A percentile compares a stretch with the other conserved stretches of the same genome.
These are phyloP conservation scores for Drosophila nigritarsus DNA, from an alignment of 2,888 invertebrate species.

Conservation along the genomic window DNA sequence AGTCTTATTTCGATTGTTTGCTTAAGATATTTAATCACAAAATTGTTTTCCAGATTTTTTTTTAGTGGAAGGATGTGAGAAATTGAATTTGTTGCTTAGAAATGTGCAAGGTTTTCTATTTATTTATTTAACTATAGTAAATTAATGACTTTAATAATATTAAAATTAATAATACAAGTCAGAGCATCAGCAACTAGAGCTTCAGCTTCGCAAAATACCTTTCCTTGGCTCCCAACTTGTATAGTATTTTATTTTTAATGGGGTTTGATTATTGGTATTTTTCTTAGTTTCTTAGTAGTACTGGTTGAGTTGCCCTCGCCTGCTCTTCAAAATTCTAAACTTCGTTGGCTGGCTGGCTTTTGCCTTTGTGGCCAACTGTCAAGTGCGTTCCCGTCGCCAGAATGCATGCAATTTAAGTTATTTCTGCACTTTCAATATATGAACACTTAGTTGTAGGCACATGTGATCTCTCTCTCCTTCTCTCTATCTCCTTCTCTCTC, in stretches of 20 bases:
- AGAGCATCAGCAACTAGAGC: not conserved
- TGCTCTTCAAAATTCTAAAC: not conserved
- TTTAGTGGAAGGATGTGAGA: not conserved
- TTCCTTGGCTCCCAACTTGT: not conserved
- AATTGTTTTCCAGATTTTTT: constrained; percentile 2
- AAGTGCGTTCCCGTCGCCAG: constrained; percentile 42
- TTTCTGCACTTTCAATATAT: constrained; percentile 53
- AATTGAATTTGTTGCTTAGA: not conserved
- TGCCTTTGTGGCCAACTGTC: constrained; percentile 72
- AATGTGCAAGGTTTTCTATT: not conserved
- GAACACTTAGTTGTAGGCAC: constrained; percentile 40
- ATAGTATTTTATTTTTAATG: not conserved
- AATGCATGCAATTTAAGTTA: constrained; percentile 76
- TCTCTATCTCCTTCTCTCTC: not conserved
- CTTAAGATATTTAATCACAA: not conserved
- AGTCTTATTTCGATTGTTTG: constrained; percentile 3
- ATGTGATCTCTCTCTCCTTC: not conserved
- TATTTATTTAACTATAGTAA: not conserved
- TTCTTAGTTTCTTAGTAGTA: not conserved
- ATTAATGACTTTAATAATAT: not conserved
- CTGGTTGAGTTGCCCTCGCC: constrained; percentile 23
- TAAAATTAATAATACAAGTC: not conserved
- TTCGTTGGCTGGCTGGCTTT: constrained; percentile 42
- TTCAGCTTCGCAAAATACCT: not conserved
- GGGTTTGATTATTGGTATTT: not conserved